Evolutionary conservation across 1,140 invertebrate species (phyloP), one percentile per base, ranked within the genome.

Genomic region (Zaprionus lachaisei): DNA sequence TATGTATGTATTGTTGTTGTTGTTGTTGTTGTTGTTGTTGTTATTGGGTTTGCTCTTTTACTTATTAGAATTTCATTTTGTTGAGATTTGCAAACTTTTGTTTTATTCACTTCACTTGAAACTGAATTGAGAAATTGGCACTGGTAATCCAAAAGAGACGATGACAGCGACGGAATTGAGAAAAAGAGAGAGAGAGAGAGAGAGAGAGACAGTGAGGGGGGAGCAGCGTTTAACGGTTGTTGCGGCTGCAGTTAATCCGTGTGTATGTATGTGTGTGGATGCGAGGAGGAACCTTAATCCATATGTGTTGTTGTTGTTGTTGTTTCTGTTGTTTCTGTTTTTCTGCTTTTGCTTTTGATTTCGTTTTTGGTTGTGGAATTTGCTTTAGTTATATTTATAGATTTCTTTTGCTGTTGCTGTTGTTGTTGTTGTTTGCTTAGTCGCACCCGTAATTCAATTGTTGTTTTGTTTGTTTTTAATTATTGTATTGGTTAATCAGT

Each of bases 281-380:
- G 62, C 68, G 56, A 47, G 60, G 83, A 92, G 91, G 91, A 92
- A 92, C 91, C 79, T 92, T 92, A 92, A 92, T 92, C 91, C 91
- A 92, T 91, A 79, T 85, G 63, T 31, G 6, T 31, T 31, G 28
- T 81, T 86, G 64, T 31, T 85, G n/a, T n/a, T n/a, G n/a, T n/a
- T n/a, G n/a, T n/a, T n/a, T n/a, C 1, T 20, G 74, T 72, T 75
- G 56, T 38, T 65, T 62, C 55, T 54, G 37, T 15, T 60, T 22
- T 65, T 68, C 68, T 44, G 55, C 37, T 57, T 51, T 61, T 69
- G 26, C 49, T 62, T 55, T 57, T 44, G 51, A 17, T 62, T 55
- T 57, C 54, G 58, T 28, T 49, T 74, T 60, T 47, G 44, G 49
- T 20, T 61, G 28, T 58, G 55, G 65, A 70, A 67, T 75, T 49